Evolutionary conservation across 2,888 invertebrate species (phyloP).

Genomic region (Caenorhabditis uteleia): DNA sequence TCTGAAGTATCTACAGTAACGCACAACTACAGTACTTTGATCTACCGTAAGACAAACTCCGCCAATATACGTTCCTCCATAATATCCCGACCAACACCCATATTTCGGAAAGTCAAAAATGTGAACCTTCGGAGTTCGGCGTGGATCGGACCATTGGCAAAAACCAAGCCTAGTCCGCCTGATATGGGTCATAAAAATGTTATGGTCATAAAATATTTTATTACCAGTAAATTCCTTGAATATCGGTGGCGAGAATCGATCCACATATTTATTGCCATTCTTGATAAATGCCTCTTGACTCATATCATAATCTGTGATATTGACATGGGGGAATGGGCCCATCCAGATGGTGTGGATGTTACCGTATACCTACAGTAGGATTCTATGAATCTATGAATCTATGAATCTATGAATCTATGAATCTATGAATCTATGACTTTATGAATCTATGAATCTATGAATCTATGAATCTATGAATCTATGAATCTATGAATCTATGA

Average conservation of each 20-base stretch:
- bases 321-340: constrained; percentile 22
- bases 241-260: constrained; percentile 9
- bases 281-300: constrained; percentile 23
- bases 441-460: too few relatives aligned
- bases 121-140: constrained; percentile 34
- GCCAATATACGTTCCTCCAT: constrained; percentile 38
- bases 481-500: too few relatives aligned
- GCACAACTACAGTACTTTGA: too few relatives aligned
- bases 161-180: constrained; percentile 23
- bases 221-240: constrained; percentile 10
- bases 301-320: constrained; percentile 19
- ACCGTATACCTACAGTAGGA: too few relatives aligned
- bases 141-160: constrained; percentile 29
- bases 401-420: too few relatives aligned
- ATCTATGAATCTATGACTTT: too few relatives aligned
- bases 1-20: too few relatives aligned
- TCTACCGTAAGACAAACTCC: constrained; percentile 27
- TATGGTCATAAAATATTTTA: neutral
- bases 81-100: constrained; percentile 39
- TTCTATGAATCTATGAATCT: too few relatives aligned
- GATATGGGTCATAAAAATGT: neutral
- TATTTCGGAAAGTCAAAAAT: constrained; percentile 32
- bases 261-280: constrained; percentile 15
- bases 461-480: too few relatives aligned
- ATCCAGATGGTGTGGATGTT: constrained; percentile 30